phyloP scores from a whole-genome alignment of 2,888 invertebrate genomes.

The Nymphalis urticae region DNA sequence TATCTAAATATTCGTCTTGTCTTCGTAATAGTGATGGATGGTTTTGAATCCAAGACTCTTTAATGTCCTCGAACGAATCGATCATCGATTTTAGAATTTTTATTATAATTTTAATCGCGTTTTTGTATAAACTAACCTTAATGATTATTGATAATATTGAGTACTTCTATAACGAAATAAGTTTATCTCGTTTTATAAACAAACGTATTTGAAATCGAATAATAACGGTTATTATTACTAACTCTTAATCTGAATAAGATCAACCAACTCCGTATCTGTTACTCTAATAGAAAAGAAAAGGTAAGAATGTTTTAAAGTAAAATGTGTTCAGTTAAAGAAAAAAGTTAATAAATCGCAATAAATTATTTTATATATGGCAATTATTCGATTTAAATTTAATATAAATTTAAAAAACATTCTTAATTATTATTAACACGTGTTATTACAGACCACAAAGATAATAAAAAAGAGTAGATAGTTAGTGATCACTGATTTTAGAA shows the following conservation, averaged over 20 bases:
- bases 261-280: too few relatives aligned
- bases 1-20: slow-evolving; percentile 1
- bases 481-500: too few relatives aligned
- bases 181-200: neutral
- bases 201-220: neutral
- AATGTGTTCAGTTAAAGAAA: too few relatives aligned
- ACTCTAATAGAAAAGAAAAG: too few relatives aligned
- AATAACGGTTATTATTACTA: neutral
- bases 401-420: too few relatives aligned
- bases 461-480: too few relatives aligned
- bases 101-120: neutral
- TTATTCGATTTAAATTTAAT: too few relatives aligned
- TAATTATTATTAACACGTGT: too few relatives aligned
- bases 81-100: neutral
- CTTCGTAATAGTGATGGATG: slow-evolving; percentile 2
- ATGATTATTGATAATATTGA: neutral
- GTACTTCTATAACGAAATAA: neutral
- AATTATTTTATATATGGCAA: too few relatives aligned
- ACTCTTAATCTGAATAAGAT: neutral
- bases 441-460: too few relatives aligned
- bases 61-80: neutral
- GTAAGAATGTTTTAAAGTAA: too few relatives aligned
- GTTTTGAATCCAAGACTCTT: neutral
- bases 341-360: too few relatives aligned
- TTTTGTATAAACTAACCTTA: neutral